Base-by-base conservation (phyloP, 2,113 vertebrate species). In the Dascyllus trimaculatus region DNA sequence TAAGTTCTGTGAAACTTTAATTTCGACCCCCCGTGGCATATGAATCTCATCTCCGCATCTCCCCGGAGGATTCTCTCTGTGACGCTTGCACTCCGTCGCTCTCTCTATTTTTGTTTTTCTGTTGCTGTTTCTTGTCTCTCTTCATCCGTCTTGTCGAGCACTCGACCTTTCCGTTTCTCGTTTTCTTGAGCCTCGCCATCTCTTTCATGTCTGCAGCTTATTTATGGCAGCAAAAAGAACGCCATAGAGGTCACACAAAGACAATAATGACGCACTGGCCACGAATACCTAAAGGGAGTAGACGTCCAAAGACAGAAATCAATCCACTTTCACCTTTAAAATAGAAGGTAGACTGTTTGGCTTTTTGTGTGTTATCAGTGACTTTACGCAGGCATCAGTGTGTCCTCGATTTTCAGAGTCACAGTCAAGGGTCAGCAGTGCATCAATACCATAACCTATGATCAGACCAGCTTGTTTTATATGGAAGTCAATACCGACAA, bases 1-100 rank as follows among this genome's bases (percentile, higher is more conserved):
- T 73, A 89, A 87, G 77, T 88, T 90, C 60, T 88, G 72, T 85
- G 77, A 75, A 88, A 87, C 71, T 92, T 90, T 87, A 84, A 88
- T 85, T 83, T 80, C 49, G 32, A 72, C 68, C 80, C 83, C 70
- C 63, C 21, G 5, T 52, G 59, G 72, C 60, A 57, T 18, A 77
- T 57, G 81, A 84, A 80, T 88, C 79, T 89, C 87, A 90, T 92
- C 73, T 81, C 71, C 40, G 2, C 72, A 73, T 77, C 74, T 70
- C 82, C 67, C 62, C 5, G 0, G 81, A 85, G 81, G 69, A 72
- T 70, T 72, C 76, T 78, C 64, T 64, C 64, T 4, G 74, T 70
- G 81, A 70, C 75, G 46, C 75, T 58, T 3, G 26, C 59, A 82
- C 77, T 61, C 35, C 53, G 65, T 80, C 32, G 9, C 29, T 43